A percentile compares a stretch with the other conserved stretches of the same genome.
These are phyloP conservation scores for Pachypsylla venusta DNA, from an alignment of 1,140 invertebrate genomes.

Conservation along the genomic window DNA sequence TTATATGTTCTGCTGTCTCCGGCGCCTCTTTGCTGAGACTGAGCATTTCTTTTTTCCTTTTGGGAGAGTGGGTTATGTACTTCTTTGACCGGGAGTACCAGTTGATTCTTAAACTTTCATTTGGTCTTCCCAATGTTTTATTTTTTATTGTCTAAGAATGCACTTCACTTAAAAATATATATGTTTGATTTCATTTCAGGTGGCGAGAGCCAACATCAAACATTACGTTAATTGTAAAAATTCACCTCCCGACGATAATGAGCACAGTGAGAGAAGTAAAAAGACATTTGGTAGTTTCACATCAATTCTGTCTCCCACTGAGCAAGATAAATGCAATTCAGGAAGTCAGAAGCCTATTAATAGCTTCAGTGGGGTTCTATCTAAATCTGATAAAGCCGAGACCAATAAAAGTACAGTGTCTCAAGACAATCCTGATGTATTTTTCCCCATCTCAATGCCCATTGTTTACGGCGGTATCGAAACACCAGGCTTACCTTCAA, in stretches of 20 bases:
- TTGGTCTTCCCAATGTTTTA: too few relatives aligned
- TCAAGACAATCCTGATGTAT: slow-evolving; percentile 15
- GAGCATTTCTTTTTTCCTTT: too few relatives aligned
- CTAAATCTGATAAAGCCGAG: slow-evolving; percentile 20
- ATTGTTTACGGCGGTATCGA: slow-evolving; percentile 64
- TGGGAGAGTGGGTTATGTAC: too few relatives aligned
- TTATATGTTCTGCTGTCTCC: too few relatives aligned
- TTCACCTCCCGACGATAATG: neutral
- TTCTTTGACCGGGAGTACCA: too few relatives aligned
- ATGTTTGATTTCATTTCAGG: too few relatives aligned
- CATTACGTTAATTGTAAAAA: slow-evolving; percentile 47
- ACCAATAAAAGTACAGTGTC: slow-evolving; percentile 35
- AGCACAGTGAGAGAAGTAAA: slow-evolving; percentile 24
- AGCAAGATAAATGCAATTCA: slow-evolving; percentile 10
- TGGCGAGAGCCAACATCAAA: slow-evolving; percentile 63
- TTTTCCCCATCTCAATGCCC: slow-evolving; percentile 70
- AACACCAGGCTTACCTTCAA: slow-evolving; percentile 36
- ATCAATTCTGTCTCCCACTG: neutral
- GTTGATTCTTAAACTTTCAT: too few relatives aligned
- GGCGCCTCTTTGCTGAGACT: too few relatives aligned
- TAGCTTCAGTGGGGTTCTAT: slow-evolving; percentile 39
- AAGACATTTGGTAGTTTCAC: slow-evolving; percentile 28
- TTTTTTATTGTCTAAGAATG: too few relatives aligned
- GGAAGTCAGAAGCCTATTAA: slow-evolving; percentile 55
- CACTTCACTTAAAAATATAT: too few relatives aligned